These are phyloP conservation scores for Strigamia transsilvanica DNA, from an alignment of 2,888 invertebrate species.

Conservation along the genomic window DNA sequence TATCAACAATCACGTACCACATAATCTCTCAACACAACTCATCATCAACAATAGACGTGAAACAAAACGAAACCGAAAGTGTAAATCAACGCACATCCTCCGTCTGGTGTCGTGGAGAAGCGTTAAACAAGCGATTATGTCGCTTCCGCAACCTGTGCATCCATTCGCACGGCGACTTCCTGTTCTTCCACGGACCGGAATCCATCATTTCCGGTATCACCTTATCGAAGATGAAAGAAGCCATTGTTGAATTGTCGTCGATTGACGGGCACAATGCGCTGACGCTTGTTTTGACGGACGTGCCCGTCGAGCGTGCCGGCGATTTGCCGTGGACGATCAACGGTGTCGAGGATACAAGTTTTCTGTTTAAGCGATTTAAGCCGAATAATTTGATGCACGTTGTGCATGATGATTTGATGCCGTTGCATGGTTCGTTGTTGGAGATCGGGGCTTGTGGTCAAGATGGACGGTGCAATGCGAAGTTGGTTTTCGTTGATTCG, in stretches of 20 bases:
- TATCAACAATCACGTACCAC: background rate
- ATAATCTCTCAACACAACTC: background rate
- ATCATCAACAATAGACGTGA: background rate
- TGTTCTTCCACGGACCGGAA: constrained; percentile 51
- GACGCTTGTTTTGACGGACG: constrained; percentile 5
- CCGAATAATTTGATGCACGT: constrained; percentile 69
- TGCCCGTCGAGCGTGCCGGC: background rate
- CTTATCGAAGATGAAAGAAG: background rate
- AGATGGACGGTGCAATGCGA: constrained; percentile 58
- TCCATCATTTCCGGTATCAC: constrained; percentile 46
- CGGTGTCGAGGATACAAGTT: background rate
- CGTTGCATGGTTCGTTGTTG: constrained; percentile 63
- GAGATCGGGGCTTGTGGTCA: constrained; percentile 59
- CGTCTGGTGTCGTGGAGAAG: constrained; percentile 54
- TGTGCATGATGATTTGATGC: constrained; percentile 68
- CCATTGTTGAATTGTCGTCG: constrained; percentile 51
- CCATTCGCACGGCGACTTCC: background rate
- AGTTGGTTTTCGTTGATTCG: constrained; percentile 62
- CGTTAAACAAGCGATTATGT: background rate
- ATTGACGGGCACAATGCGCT: constrained; percentile 48
- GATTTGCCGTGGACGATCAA: background rate
- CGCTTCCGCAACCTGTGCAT: constrained; percentile 52
- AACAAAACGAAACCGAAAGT: too few relatives aligned
- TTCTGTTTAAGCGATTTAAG: constrained; percentile 65
- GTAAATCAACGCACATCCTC: constrained; percentile 21